Evolutionary conservation across 37 sponge, comb jelly and placozoan genomes (phyloP), one percentile per base, ranked within the genome.

Genomic region (Mnemiopsis leidyi): DNA sequence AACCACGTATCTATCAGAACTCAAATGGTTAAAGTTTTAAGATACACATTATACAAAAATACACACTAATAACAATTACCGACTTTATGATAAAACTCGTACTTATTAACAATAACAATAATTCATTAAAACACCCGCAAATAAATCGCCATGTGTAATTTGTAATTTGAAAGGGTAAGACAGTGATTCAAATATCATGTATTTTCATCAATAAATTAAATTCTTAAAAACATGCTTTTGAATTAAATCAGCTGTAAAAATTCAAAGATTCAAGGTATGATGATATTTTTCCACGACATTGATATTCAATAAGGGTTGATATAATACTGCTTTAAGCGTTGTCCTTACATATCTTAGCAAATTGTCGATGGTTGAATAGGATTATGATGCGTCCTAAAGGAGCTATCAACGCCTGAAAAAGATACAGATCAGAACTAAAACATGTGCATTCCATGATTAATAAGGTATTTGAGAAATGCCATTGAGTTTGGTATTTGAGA

Each of bases 291-390:
- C 13, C 61, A 48, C 13, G 61, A 48, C 61, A 48, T n/a, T n/a
- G n/a, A n/a, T n/a, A 48, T 48, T 18, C 61, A 48, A 48, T 48
- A 13, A n/a, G n/a, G n/a, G n/a, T n/a, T n/a, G n/a, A n/a, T n/a
- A n/a, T n/a, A n/a, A n/a, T n/a, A n/a, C n/a, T n/a, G n/a, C n/a
- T 7, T 28, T 32, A 85, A 5, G 90, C 90, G 61, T 85, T 38
- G 7, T 85, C 90, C 26, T 85, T 85, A 61, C 90, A 85, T 16
- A 85, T 39, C 90, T 85, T 38, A n/a, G 90, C 90, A 39, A 85
- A 85, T 18, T 21, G 35, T 18, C 90, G 40, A 2, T 85, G 90
- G 24, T 85, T 38, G 48, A 85, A 85, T 16, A 85, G 48, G 3
- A 85, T 23, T 23, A 85, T 39, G 30, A 85, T 85, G 0, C 90